Base-by-base conservation (phyloP, 1,140 invertebrate genomes). In the Brachionus sp. region DNA sequence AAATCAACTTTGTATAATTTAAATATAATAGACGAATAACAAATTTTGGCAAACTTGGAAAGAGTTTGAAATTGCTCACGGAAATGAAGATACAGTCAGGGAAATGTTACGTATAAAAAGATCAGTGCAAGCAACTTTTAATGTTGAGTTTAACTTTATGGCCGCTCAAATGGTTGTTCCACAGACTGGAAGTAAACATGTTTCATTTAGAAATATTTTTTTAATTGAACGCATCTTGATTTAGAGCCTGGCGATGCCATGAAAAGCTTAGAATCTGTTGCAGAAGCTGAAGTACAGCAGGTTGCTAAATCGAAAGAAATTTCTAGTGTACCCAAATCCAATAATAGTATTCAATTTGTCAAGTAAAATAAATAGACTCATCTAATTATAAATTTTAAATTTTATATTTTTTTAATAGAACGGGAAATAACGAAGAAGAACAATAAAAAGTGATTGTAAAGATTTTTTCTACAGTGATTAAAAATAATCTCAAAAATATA, bases 1-100 rank as follows among this genome's bases (percentile, higher is more conserved):
- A 16, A 84, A 35, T 46, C n/a, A 5, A 25, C 13, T n/a, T 68
- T 46, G 19, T 29, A n/a, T 50, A 80, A 29, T 77, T 80, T 9
- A 42, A 19, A 75, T 33, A 19, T 84, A 84, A 75, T 87, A 93
- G 92, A 94, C 95, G 1, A 95, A 96, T 7, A 91, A 92, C 5
- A 92, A 94, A 42, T 99, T 99, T 87, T 99, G 98, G 98, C 93
- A 96, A 87, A 94, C 94, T 6, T 99, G 98, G 98, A 98, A 98
- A 90, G 95, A 98, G 86, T 99, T 99, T 91, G 98, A 99, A 91
- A 94, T 98, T 44, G 92, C 94, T 66, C 97, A 99, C 90, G 98
- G 98, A n/a, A 99, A 99, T 90, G 97, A 99, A 89, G 98, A 99
- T 86, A 99, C 97, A 0, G 96, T 99, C 92, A 91, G 96, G 70